Percentiles rank a stretch among this genome's conserved stretches.
phyloP scores from a whole-genome alignment of 2,797 vertebrate genomes.

The Uromys caudimaculatus region DNA sequence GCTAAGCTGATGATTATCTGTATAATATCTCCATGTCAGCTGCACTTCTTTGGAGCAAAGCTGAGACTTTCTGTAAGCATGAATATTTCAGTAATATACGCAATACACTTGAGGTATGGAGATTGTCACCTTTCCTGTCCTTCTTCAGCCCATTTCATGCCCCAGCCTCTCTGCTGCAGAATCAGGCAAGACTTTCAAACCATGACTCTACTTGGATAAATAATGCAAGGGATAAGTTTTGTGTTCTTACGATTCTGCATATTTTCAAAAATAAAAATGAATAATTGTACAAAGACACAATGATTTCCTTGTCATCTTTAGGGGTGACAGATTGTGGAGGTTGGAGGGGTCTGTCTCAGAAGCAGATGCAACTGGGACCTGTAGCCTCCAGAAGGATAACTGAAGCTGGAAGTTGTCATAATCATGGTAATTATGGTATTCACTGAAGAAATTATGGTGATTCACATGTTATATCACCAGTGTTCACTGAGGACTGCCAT shows the following conservation, averaged over 20 bases:
- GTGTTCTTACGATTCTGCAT: not conserved
- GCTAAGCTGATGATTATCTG: not conserved
- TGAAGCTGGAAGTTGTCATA: fast-evolving
- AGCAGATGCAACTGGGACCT: not conserved
- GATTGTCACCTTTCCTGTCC: too few relatives aligned
- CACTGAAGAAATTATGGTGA: not conserved
- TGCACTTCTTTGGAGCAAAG: not conserved
- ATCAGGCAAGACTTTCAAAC: too few relatives aligned
- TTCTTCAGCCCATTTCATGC: not conserved
- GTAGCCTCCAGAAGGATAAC: too few relatives aligned
- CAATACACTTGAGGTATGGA: not conserved
- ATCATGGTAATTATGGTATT: not conserved
- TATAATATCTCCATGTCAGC: not conserved
- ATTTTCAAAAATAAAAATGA: not conserved
- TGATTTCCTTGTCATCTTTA: not conserved
- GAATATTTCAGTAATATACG: not conserved
- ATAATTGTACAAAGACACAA: not conserved
- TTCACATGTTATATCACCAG: not conserved
- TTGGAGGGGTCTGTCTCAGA: not conserved
- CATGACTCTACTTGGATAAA: fast-evolving
- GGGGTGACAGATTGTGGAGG: not conserved
- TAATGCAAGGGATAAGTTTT: not conserved
- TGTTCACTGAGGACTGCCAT: not conserved
- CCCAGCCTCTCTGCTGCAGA: fast-evolving
- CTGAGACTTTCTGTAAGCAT: too few relatives aligned